A percentile compares a stretch with the other conserved stretches of the same genome.
phyloP scores from a whole-genome alignment of 2,113 vertebrate species.

The Sinocyclocheilus maitianheensis region DNA sequence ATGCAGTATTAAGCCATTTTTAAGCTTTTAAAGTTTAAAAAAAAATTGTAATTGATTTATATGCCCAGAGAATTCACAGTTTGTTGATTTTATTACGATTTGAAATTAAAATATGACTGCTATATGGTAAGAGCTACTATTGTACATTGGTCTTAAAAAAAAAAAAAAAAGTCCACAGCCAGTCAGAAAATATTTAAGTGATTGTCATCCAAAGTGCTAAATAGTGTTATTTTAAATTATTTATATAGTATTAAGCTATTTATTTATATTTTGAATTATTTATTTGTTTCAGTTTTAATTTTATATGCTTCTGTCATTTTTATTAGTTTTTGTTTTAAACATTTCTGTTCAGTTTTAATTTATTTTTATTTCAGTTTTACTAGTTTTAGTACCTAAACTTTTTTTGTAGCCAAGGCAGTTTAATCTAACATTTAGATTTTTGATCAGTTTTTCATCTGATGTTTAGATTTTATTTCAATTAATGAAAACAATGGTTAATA shows the following conservation, averaged over 20 bases:
- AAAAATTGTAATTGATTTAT: too few relatives aligned
- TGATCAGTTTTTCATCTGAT: too few relatives aligned
- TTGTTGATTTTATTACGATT: too few relatives aligned
- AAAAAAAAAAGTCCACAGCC: not conserved
- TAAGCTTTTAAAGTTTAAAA: too few relatives aligned
- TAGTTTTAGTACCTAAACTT: not conserved
- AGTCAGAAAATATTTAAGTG: not conserved
- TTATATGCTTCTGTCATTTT: not conserved
- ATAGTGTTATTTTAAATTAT: not conserved
- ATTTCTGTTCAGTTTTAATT: not conserved
- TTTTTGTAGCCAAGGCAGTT: not conserved
- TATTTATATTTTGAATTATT: not conserved
- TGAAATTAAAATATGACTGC: too few relatives aligned
- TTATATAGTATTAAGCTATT: not conserved
- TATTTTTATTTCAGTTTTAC: not conserved
- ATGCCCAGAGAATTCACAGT: too few relatives aligned
- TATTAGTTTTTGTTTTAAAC: not conserved
- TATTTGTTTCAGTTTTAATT: not conserved
- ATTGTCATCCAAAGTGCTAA: not conserved
- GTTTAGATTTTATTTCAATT: not conserved
- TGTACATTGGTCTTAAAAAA: not conserved
- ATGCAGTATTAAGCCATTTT: too few relatives aligned
- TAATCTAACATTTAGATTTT: not conserved
- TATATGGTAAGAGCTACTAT: too few relatives aligned
- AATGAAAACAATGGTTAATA: not conserved